These are phyloP conservation scores for Camelus dromedarius DNA, from an alignment of 2,113 vertebrate genomes.

Conservation along the genomic window DNA sequence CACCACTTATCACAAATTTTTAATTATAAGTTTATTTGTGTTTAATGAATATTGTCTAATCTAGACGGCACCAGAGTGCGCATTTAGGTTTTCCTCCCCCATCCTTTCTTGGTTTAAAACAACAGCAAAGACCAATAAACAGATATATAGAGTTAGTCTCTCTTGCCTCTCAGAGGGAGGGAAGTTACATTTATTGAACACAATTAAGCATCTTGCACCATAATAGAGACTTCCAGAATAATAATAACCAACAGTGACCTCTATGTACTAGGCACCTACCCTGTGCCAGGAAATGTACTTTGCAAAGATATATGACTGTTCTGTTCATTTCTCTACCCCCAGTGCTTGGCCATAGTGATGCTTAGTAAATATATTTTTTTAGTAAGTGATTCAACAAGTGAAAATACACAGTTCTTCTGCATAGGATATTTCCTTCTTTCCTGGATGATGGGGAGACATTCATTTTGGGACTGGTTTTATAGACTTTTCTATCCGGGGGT, in stretches of 20 bases:
- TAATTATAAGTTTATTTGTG: not conserved
- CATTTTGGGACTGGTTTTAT: not conserved
- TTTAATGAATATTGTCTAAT: not conserved
- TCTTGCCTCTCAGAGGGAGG: not conserved
- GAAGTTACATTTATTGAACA: not conserved
- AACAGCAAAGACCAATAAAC: not conserved
- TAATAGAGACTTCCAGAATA: not conserved
- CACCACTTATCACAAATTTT: not conserved
- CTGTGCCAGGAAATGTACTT: not conserved
- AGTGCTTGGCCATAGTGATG: not conserved
- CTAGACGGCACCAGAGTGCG: not conserved
- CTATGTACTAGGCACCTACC: not conserved
- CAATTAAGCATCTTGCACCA: not conserved
- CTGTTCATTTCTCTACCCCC: not conserved
- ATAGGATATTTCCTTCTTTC: not conserved
- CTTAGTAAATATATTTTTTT: not conserved
- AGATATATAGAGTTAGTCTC: not conserved
- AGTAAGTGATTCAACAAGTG: not conserved
- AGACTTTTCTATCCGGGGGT: not conserved
- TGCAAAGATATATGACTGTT: not conserved
- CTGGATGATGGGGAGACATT: not conserved
- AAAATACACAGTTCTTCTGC: not conserved
- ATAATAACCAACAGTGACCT: not conserved
- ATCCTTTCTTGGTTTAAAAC: not conserved
- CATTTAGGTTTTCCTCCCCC: not conserved